These are phyloP conservation scores for Euwallacea fornicatus DNA, from an alignment of 1,140 invertebrate species.

Conservation along the genomic window DNA sequence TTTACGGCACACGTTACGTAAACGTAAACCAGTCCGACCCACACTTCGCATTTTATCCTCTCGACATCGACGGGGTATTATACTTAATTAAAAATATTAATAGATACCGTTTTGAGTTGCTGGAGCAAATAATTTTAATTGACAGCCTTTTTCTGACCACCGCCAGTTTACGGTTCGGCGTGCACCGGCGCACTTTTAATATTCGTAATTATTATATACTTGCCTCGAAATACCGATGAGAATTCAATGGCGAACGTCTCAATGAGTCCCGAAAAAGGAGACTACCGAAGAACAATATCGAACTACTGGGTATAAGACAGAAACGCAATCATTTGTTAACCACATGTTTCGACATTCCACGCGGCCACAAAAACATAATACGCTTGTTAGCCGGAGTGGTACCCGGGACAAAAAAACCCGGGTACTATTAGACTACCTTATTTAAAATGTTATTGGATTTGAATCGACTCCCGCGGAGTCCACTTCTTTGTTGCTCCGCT, in stretches of 20 bases:
- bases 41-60: too few species aligned
- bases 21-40: too few species aligned
- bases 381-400: constrained; percentile 25
- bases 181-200: constrained; percentile 32
- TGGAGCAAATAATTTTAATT: constrained; percentile 38
- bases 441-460: constrained; percentile 29
- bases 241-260: too few species aligned
- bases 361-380: constrained; percentile 25
- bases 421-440: constrained; percentile 28
- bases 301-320: constrained; percentile 21
- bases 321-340: constrained; percentile 31
- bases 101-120: constrained; percentile 37
- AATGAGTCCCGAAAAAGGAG: neutral
- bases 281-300: constrained; percentile 17
- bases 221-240: neutral
- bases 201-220: neutral
- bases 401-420: constrained; percentile 16
- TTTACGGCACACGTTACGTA: too few species aligned
- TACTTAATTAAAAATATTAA: constrained; percentile 29
- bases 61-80: too few species aligned
- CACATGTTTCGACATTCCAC: constrained; percentile 29
- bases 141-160: constrained; percentile 36
- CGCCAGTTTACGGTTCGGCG: constrained; percentile 30
- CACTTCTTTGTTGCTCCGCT: constrained; percentile 14
- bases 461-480: constrained; percentile 32